Conservation (phyloP, 2,888 invertebrate genomes). For the Rhyacophila evoluta region DNA sequence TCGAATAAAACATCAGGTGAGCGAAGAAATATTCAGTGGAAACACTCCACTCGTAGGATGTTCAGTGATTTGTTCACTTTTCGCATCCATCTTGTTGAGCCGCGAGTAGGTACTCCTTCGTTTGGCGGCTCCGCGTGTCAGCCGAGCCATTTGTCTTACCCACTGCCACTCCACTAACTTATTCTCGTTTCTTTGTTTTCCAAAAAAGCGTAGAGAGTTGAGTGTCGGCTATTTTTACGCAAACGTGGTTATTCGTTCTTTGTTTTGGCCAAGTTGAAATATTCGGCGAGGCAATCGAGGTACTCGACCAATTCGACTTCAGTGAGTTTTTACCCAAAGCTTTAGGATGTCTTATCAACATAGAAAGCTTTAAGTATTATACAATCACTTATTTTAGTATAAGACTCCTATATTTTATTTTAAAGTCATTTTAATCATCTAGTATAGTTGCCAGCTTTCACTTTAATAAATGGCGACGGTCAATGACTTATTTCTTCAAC, state of each 20-base stretch:
- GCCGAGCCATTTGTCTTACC: slow-evolving; percentile 6
- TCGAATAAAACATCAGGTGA: background rate
- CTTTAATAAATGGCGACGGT: too few relatives aligned
- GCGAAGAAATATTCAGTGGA: too few relatives aligned
- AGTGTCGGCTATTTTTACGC: background rate
- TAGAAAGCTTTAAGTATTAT: too few relatives aligned
- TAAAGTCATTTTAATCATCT: too few relatives aligned
- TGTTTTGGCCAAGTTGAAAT: background rate
- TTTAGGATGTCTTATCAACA: too few relatives aligned
- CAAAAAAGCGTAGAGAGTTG: background rate
- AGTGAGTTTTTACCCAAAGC: too few relatives aligned
- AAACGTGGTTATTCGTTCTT: background rate
- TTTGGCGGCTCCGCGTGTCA: slow-evolving; percentile 2
- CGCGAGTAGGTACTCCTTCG: background rate
- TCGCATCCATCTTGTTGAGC: slow-evolving; percentile 1
- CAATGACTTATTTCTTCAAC: too few relatives aligned
- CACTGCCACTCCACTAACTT: background rate
- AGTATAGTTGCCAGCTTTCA: too few relatives aligned
- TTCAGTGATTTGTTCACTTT: slow-evolving; percentile 20
- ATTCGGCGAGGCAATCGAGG: background rate
- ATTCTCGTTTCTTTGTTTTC: background rate
- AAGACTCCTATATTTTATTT: too few relatives aligned
- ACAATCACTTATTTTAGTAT: too few relatives aligned
- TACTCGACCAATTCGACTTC: background rate
- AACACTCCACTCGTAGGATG: background rate